Conservation (phyloP, 30 jellyfish, hydroid and myxozoan genomes). For the Hydra vulgaris region DNA sequence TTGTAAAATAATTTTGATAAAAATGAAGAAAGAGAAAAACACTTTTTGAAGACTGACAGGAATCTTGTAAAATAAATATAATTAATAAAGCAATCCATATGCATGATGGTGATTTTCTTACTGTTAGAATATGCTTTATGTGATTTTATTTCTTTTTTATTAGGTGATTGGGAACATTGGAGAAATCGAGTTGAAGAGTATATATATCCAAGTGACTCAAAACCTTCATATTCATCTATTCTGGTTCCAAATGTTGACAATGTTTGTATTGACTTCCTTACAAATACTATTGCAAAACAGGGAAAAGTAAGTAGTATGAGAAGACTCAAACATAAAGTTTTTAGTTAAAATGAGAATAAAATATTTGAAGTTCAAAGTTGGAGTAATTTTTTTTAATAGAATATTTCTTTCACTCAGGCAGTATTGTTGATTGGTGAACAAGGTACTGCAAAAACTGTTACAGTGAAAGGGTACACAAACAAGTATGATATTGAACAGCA, state of each 20-base stretch:
- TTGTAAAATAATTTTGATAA: too few species aligned
- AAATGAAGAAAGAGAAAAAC: too few species aligned
- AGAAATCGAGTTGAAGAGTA: constrained; percentile 74
- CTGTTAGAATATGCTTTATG: too few species aligned
- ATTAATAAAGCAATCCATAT: too few species aligned
- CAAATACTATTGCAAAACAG: constrained; percentile 78
- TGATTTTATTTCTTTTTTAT: too few species aligned
- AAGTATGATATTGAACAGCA: constrained; percentile 75
- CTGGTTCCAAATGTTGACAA: constrained; percentile 91
- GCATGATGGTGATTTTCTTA: too few species aligned
- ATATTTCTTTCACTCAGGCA: constrained; percentile 26
- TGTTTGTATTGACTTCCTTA: constrained; percentile 80
- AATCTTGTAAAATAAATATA: too few species aligned
- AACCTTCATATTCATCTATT: constrained; percentile 81
- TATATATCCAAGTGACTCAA: constrained; percentile 66
- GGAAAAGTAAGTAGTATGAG: constrained; percentile 40
- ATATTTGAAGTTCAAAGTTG: background rate
- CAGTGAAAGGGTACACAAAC: constrained; percentile 73
- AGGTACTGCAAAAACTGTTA: constrained; percentile 94
- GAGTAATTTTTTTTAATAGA: too few species aligned
- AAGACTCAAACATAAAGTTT: background rate
- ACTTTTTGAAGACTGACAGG: too few species aligned
- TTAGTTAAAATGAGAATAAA: background rate
- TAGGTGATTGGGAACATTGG: constrained; percentile 96
- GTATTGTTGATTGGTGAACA: constrained; percentile 90